phyloP scores from a whole-genome alignment of 2,888 invertebrate genomes.

The Nowickia ferox region DNA sequence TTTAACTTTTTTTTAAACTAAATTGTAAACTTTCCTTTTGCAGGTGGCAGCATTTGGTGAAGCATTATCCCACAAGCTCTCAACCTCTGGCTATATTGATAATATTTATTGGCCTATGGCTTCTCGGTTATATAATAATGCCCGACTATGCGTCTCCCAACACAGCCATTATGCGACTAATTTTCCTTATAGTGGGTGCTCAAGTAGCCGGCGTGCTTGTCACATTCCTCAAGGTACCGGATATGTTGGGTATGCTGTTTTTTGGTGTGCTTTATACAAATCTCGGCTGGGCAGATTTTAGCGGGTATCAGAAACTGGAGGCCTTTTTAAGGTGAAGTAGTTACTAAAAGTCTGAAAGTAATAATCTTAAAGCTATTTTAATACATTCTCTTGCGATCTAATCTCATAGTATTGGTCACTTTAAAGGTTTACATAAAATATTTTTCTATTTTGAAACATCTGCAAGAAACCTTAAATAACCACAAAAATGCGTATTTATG shows the following conservation, averaged over 20 bases:
- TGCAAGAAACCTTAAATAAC: no score
- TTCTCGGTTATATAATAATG: conserved; percentile 80
- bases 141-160: conserved; percentile 78
- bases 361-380: no score
- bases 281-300: conserved; percentile 83
- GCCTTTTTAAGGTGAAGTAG: conserved; percentile 83
- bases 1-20: not conserved
- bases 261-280: conserved; percentile 85
- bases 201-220: conserved; percentile 81
- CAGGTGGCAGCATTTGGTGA: conserved; percentile 81
- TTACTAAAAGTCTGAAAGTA: not conserved
- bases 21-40: conserved; percentile 19
- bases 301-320: conserved; percentile 83
- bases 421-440: no score
- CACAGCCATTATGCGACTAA: conserved; percentile 81
- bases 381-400: no score
- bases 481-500: no score
- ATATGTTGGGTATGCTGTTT: conserved; percentile 87
- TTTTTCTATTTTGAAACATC: no score
- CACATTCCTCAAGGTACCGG: conserved; percentile 82
- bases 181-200: conserved; percentile 82
- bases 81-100: conserved; percentile 80
- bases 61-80: conserved; percentile 80
- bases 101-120: conserved; percentile 82
- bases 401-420: no score